phyloP scores from a whole-genome alignment of 1,140 invertebrate species.

The Pararge aegeria region DNA sequence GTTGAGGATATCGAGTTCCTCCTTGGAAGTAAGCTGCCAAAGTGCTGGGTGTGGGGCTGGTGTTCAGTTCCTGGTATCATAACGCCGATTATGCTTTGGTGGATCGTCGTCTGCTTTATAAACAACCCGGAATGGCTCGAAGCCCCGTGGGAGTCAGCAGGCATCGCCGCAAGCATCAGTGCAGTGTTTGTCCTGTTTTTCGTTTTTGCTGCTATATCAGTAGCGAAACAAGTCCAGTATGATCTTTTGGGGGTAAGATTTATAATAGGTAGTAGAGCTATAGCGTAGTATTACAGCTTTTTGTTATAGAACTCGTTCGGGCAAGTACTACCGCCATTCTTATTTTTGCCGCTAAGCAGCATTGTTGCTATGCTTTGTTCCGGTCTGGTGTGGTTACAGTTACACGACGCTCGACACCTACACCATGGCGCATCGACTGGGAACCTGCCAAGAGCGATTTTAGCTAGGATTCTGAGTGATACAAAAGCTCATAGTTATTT shows the following conservation, averaged over 20 bases:
- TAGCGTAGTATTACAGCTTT: no score
- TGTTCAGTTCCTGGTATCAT: conserved; percentile 37
- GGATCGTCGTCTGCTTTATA: conserved; percentile 33
- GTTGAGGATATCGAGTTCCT: conserved; percentile 63
- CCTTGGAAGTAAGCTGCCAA: conserved; percentile 35
- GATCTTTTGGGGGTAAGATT: conserved; percentile 47
- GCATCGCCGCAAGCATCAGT: conserved; percentile 22
- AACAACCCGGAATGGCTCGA: conserved; percentile 28
- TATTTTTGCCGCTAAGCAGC: no score
- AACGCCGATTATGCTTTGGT: conserved; percentile 40
- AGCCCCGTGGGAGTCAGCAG: conserved; percentile 37
- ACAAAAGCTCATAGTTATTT: no score
- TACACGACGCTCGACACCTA: no score
- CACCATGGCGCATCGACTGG: no score
- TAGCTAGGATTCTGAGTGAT: no score
- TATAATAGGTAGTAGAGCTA: no score
- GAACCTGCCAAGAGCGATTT: no score
- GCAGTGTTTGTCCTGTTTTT: conserved; percentile 32
- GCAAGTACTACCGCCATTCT: no score
- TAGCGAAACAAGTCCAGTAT: conserved; percentile 59
- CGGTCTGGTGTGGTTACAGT: no score
- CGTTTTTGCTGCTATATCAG: conserved; percentile 37
- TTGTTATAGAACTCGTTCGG: no score
- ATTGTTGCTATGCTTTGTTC: no score
- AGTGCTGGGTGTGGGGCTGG: conserved; percentile 54